Percentiles rank a stretch among this genome's conserved stretches.
Evolutionary conservation across 2,888 invertebrate genomes (phyloP).

Genomic region (Notocelia uddmanniana): DNA sequence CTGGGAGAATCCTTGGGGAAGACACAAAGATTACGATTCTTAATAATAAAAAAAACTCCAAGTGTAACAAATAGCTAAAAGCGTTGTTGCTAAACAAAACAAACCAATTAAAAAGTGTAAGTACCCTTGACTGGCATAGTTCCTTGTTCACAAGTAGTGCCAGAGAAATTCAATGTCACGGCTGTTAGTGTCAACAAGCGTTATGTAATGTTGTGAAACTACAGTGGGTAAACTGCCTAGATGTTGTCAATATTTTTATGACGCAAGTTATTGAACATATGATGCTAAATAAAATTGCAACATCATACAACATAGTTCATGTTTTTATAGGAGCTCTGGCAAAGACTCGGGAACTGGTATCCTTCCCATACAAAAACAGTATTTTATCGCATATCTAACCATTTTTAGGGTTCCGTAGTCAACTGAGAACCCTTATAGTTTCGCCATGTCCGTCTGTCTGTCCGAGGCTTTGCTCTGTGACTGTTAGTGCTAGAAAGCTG

Average conservation of each 20-base stretch:
- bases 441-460: too few species aligned
- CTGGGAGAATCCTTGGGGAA: too few species aligned
- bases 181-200: constrained; percentile 32
- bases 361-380: too few species aligned
- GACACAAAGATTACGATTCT: neutral
- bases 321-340: too few species aligned
- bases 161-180: constrained; percentile 43
- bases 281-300: constrained; percentile 2
- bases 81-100: constrained; percentile 39
- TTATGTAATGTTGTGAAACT: constrained; percentile 34
- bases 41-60: neutral
- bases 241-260: neutral
- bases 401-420: too few species aligned
- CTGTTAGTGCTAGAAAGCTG: too few species aligned
- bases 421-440: too few species aligned
- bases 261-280: neutral
- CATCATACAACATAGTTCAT: neutral
- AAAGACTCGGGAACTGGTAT: too few species aligned
- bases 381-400: too few species aligned
- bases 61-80: constrained; percentile 3
- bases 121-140: constrained; percentile 14
- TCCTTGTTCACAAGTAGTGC: constrained; percentile 21
- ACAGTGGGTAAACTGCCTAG: neutral
- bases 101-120: constrained; percentile 25
- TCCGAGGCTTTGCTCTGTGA: too few species aligned